Evolutionary conservation across 2,888 invertebrate species (phyloP).

Genomic region (Drosophila leonis): DNA sequence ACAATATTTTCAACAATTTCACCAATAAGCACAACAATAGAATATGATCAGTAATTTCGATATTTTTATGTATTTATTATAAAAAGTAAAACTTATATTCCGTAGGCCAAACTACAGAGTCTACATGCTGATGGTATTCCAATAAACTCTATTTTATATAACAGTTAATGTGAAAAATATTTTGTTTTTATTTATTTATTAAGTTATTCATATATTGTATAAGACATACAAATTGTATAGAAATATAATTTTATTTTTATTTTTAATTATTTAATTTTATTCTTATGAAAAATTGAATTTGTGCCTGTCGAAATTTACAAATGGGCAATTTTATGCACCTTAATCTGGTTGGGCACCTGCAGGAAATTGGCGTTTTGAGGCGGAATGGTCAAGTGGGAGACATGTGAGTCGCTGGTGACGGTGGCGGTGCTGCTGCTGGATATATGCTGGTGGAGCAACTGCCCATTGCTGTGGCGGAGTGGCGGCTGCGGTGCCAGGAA

Average conservation of each 20-base stretch:
- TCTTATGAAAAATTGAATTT: background rate
- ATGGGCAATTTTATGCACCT: slow-evolving; percentile 70
- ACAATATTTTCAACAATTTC: too few species aligned
- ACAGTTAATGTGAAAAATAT: background rate
- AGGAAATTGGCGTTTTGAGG: slow-evolving; percentile 82
- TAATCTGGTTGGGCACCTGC: slow-evolving; percentile 76
- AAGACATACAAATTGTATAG: background rate
- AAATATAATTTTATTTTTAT: background rate
- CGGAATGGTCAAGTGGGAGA: slow-evolving; percentile 80
- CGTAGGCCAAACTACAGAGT: too few species aligned
- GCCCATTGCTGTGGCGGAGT: slow-evolving; percentile 27
- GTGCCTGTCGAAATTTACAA: slow-evolving; percentile 45
- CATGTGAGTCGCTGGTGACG: slow-evolving; percentile 52
- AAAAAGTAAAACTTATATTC: too few species aligned
- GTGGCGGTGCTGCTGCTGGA: slow-evolving; percentile 35
- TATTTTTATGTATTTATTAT: too few species aligned
- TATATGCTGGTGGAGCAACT: slow-evolving; percentile 30
- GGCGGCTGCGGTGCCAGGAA: slow-evolving; percentile 56
- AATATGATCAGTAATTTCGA: too few species aligned
- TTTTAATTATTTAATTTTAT: background rate
- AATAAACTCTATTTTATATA: background rate
- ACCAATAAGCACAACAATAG: too few species aligned
- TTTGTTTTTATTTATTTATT: background rate
- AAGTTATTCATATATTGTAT: background rate
- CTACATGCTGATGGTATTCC: slow-evolving; percentile 46